Conservation (phyloP, 2,113 vertebrate species). For the Strix aluco region DNA sequence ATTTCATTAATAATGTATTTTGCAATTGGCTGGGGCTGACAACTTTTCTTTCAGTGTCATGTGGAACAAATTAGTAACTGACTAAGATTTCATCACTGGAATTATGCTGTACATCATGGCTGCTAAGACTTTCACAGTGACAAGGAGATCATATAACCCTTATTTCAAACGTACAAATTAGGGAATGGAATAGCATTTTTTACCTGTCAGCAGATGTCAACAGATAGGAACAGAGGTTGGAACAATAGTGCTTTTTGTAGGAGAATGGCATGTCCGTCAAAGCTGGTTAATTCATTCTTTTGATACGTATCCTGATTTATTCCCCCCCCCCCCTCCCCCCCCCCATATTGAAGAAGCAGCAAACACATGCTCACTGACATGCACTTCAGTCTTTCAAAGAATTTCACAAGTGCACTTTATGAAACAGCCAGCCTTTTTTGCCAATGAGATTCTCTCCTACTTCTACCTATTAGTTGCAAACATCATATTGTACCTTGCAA, state of each 20-base stretch:
- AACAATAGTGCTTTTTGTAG: neutral
- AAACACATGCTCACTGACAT: neutral
- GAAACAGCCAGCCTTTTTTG: neutral
- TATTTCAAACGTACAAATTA: neutral
- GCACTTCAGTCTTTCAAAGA: neutral
- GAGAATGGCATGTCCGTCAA: neutral
- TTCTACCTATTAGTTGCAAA: neutral
- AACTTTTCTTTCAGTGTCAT: neutral
- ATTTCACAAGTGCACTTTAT: neutral
- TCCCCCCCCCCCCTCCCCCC: neutral
- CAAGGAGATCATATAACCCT: neutral
- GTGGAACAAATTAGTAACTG: neutral
- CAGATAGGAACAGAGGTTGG: neutral
- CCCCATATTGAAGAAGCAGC: neutral
- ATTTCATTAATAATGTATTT: conserved; percentile 33
- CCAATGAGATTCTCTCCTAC: neutral
- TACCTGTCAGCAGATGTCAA: neutral
- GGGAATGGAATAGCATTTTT: neutral
- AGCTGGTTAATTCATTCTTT: neutral
- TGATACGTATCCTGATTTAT: neutral
- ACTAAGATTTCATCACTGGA: neutral
- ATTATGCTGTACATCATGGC: neutral
- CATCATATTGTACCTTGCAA: neutral
- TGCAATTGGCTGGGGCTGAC: neutral
- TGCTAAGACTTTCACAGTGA: neutral